A percentile compares a stretch with the other conserved stretches of the same genome.
These are phyloP conservation scores for Sinelater perroti DNA, from an alignment of 2,888 invertebrate species.

Conservation along the genomic window DNA sequence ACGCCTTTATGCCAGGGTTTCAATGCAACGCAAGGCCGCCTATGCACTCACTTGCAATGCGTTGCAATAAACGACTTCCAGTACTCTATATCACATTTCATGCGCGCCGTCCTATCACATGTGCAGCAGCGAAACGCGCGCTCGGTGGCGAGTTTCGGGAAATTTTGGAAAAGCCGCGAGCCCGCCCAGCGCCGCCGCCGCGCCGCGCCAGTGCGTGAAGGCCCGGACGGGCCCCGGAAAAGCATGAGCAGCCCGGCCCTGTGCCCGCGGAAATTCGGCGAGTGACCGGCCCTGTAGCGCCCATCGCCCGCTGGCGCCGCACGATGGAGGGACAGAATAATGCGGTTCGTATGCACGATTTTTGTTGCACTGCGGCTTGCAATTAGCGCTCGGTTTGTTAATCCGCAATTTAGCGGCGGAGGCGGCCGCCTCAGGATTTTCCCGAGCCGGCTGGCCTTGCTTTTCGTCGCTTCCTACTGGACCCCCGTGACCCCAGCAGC, in stretches of 20 bases:
- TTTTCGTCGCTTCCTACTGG: too few species aligned
- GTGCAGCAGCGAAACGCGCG: constrained; percentile 28
- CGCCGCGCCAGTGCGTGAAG: too few species aligned
- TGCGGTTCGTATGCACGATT: constrained; percentile 29
- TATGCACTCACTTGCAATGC: constrained; percentile 54
- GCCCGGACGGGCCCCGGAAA: too few species aligned
- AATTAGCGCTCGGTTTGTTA: not conserved
- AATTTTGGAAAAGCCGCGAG: too few species aligned
- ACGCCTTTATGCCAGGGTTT: constrained; percentile 58
- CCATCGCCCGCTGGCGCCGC: not conserved
- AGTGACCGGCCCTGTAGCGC: too few species aligned
- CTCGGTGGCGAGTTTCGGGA: too few species aligned
- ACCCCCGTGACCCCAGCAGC: too few species aligned
- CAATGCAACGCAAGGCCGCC: constrained; percentile 56
- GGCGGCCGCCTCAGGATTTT: too few species aligned
- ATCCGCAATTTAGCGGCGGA: constrained; percentile 7
- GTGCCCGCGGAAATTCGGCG: too few species aligned
- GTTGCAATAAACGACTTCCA: constrained; percentile 46
- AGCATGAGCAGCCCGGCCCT: too few species aligned
- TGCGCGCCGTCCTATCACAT: constrained; percentile 36
- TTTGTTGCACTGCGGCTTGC: constrained; percentile 3
- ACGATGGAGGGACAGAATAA: constrained; percentile 35
- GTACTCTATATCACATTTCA: constrained; percentile 41
- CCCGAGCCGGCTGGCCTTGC: too few species aligned
- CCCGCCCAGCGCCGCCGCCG: too few species aligned